Evolutionary conservation across 2,113 vertebrate genomes (phyloP).

Genomic region (Ageneiosus marmoratus): DNA sequence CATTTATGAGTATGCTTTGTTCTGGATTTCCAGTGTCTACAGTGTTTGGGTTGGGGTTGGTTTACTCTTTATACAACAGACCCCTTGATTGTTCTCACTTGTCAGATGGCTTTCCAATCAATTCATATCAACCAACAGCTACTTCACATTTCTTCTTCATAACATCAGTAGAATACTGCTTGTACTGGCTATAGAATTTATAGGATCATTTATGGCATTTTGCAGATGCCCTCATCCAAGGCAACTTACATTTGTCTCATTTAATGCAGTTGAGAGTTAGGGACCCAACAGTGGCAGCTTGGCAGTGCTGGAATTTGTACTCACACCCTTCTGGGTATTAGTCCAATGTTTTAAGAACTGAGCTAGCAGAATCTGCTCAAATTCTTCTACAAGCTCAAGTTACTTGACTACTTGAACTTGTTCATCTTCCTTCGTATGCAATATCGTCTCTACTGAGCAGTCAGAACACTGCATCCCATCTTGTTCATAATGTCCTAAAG

Average conservation of each 20-base stretch:
- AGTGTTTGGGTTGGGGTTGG: neutral
- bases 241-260: no score
- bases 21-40: neutral
- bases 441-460: neutral
- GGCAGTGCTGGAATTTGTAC: no score
- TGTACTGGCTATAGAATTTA: neutral
- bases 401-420: neutral
- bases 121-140: neutral
- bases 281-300: no score
- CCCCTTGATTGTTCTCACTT: neutral
- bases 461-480: neutral
- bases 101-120: neutral
- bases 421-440: neutral
- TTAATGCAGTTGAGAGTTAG: no score
- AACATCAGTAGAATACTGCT: neutral
- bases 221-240: no score
- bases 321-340: no score
- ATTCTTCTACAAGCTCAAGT: neutral
- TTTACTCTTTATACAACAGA: neutral
- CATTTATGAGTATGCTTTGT: neutral
- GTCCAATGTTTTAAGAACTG: no score
- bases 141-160: neutral
- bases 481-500: neutral
- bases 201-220: no score
- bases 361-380: neutral